Conservation (phyloP, 2,113 vertebrate species). For the Prolemur simus region DNA sequence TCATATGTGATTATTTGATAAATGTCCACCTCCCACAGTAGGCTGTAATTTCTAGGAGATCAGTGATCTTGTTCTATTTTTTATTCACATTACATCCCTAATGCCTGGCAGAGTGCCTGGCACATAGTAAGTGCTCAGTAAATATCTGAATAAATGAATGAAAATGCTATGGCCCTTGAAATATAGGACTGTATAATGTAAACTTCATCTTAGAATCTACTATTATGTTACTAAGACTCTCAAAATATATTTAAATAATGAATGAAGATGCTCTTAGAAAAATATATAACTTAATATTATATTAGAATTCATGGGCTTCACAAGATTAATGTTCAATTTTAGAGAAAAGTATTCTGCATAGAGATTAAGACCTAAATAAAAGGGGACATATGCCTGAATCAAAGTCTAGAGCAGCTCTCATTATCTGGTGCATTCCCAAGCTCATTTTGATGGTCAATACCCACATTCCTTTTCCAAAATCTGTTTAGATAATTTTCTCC, state of each 20-base stretch:
- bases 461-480: conserved; percentile 15
- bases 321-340: conserved; percentile 15
- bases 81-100: neutral
- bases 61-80: neutral
- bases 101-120: neutral
- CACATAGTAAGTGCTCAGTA: conserved; percentile 47
- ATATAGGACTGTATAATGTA: neutral
- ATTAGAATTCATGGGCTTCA: neutral
- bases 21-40: neutral
- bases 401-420: neutral
- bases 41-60: conserved; percentile 7
- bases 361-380: conserved; percentile 14
- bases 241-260: conserved; percentile 34
- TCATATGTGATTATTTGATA: conserved; percentile 17
- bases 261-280: conserved; percentile 22
- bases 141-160: conserved; percentile 47
- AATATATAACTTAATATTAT: conserved; percentile 6
- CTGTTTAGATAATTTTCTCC: conserved; percentile 3
- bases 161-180: conserved; percentile 35
- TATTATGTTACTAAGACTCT: conserved; percentile 24
- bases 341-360: neutral
- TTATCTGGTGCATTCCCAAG: neutral
- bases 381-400: neutral
- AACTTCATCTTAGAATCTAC: conserved; percentile 18
- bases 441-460: neutral